Evolutionary conservation across 2,797 vertebrate species (phyloP).

Genomic region (Brotogeris chrysoptera): DNA sequence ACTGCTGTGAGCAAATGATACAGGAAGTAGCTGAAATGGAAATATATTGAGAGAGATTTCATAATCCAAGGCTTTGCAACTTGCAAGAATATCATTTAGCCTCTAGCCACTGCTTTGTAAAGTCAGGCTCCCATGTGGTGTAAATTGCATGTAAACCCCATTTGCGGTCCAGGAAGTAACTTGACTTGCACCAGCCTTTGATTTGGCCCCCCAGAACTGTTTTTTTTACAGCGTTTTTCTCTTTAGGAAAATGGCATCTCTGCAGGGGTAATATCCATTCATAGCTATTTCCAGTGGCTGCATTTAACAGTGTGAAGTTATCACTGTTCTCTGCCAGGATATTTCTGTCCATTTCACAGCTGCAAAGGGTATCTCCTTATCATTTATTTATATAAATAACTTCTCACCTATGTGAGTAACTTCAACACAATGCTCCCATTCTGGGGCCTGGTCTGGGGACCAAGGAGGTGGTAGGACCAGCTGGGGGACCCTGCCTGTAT

Average conservation of each 20-base stretch:
- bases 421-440: not conserved
- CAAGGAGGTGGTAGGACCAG: not conserved
- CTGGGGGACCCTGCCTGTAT: not conserved
- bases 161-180: not conserved
- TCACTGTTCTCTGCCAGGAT: not conserved
- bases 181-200: not conserved
- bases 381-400: not conserved
- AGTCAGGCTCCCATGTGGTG: not conserved
- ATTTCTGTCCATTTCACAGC: not conserved
- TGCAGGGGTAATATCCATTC: not conserved
- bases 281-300: not conserved
- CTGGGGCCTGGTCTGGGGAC: not conserved
- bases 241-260: not conserved
- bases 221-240: not conserved
- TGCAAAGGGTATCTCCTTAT: not conserved
- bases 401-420: not conserved
- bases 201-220: not conserved
- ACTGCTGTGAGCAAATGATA: slow-evolving; percentile 31
- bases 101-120: slow-evolving; percentile 31
- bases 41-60: slow-evolving; percentile 62
- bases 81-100: slow-evolving; percentile 51
- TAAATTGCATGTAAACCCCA: slow-evolving; percentile 22
- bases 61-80: slow-evolving; percentile 65
- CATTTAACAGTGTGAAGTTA: not conserved
- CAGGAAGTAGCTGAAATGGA: slow-evolving; percentile 59